Base-by-base conservation (phyloP, 2,888 invertebrate species). In the Hedya salicella region DNA sequence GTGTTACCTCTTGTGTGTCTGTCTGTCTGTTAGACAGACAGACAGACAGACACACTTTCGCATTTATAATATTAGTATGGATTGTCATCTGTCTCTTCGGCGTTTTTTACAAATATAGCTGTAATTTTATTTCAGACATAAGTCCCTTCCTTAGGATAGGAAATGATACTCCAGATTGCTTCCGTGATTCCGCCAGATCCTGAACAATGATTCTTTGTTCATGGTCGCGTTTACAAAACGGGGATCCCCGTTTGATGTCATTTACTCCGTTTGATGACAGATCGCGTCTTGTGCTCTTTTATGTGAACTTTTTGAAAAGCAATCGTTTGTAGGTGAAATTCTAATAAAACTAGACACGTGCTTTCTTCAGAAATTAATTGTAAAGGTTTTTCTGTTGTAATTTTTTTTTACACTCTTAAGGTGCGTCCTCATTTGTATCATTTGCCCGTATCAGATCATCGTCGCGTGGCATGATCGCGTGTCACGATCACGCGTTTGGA, bases 81-180 rank as follows among this genome's bases (percentile, higher is more conserved):
- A 50, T 32, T 0, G 16, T 6, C 17, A 36, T 52, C 16, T 44
- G 9, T 16, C 3, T 17, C 11, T 17, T 11, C 11, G 44, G 13
- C 13, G 16, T 17, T 32, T 6, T 32, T 11, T 16, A 50, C 30
- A 30, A 16, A 50, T 49, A 30, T 6, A 21, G 14, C 13, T 16
- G 16, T 54, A 42, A 25, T 14, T 16, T 56, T 42, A 42, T 56
- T 25, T 42, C 13, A 16, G 21, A 13, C 42, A 13, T 44, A 56
- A 56, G 42, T 56, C 42, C 6, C 6, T 42, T 16, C 4, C 25
- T 14, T 4, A 19, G 3, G 40, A 40, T 17, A 56, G 56, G 56
- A 56, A 44, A 56, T 56, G 42, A 42, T 56, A 44, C 42, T 30
- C 16, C 25, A 42, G 42, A 42, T 56, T 30, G 42, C 30, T 56